phyloP scores from a whole-genome alignment of 2,888 invertebrate genomes.

The Drosophila dives region DNA sequence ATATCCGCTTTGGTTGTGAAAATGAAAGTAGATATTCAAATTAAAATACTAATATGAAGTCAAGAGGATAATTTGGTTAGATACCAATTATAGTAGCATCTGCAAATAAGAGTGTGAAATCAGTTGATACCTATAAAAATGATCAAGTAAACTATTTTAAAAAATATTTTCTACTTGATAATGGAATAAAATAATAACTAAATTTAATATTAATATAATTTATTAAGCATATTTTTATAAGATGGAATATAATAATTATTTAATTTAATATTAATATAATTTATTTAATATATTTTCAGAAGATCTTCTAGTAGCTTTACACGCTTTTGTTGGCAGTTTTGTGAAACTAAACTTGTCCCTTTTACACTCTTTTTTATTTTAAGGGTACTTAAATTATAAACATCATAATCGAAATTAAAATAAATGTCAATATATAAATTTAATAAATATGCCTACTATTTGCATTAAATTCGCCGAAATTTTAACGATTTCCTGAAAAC shows the following conservation, averaged over 20 bases:
- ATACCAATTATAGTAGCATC: not conserved
- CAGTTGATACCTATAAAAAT: not conserved
- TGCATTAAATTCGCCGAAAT: conserved; percentile 14
- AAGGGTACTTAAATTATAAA: conserved; percentile 15
- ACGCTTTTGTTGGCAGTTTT: no score
- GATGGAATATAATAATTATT: no score
- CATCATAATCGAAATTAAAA: conserved; percentile 28
- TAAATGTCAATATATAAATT: conserved; percentile 26
- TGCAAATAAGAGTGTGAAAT: not conserved
- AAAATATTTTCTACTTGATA: not conserved
- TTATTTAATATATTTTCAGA: not conserved
- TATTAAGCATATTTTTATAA: no score
- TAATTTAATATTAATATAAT: not conserved
- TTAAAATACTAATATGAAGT: conserved; percentile 22
- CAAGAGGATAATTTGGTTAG: not conserved
- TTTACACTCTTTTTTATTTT: not conserved
- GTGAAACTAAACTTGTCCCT: not conserved
- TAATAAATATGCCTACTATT: conserved; percentile 5
- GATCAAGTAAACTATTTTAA: not conserved
- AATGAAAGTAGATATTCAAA: conserved; percentile 16
- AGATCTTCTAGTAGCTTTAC: not conserved
- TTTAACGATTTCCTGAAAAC: conserved; percentile 38
- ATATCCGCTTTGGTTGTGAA: not conserved
- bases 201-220: no score
- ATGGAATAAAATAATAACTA: no score